phyloP scores from a whole-genome alignment of 2,888 invertebrate species.

The Drosophila gaucha region DNA sequence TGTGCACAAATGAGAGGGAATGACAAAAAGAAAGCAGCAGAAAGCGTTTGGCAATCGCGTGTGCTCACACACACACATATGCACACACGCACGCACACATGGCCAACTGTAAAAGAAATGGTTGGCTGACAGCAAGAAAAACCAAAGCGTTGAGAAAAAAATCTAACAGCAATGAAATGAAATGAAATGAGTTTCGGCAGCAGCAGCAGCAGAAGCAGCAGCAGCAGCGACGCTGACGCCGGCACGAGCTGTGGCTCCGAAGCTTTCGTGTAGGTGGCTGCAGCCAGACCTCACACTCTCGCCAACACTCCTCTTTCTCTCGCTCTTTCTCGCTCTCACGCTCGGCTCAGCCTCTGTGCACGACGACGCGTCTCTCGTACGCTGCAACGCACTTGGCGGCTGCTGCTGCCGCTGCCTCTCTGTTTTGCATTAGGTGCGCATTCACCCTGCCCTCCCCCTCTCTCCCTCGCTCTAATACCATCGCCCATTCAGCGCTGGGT shows the following conservation, averaged over 20 bases:
- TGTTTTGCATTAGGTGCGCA: slow-evolving; percentile 59
- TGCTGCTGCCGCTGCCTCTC: slow-evolving; percentile 41
- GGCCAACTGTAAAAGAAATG: slow-evolving; percentile 58
- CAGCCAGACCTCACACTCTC: slow-evolving; percentile 6
- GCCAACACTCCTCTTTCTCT: background rate
- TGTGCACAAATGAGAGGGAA: slow-evolving; percentile 74
- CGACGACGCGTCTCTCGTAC: slow-evolving; percentile 42
- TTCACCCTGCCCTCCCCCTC: background rate
- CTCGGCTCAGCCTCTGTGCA: slow-evolving; percentile 43
- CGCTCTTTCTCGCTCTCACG: slow-evolving; percentile 1
- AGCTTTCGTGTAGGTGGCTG: slow-evolving; percentile 58
- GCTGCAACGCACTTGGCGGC: slow-evolving; percentile 50
- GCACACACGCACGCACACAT: slow-evolving; percentile 37
- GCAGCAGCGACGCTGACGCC: slow-evolving; percentile 32
- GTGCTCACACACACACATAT: slow-evolving; percentile 34
- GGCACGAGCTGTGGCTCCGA: slow-evolving; percentile 43
- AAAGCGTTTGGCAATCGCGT: slow-evolving; percentile 39
- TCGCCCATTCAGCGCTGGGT: slow-evolving; percentile 52
- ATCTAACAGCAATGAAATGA: slow-evolving; percentile 58
- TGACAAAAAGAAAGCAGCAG: slow-evolving; percentile 30
- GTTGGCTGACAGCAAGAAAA: slow-evolving; percentile 58
- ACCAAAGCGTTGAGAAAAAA: slow-evolving; percentile 41
- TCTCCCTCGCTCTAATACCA: background rate
- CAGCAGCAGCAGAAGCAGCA: slow-evolving; percentile 18
- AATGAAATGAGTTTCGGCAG: slow-evolving; percentile 65